A percentile compares a stretch with the other conserved stretches of the same genome.
Evolutionary conservation across 2,888 invertebrate genomes (phyloP).

Genomic region (Hermaeophaga mercurialis): DNA sequence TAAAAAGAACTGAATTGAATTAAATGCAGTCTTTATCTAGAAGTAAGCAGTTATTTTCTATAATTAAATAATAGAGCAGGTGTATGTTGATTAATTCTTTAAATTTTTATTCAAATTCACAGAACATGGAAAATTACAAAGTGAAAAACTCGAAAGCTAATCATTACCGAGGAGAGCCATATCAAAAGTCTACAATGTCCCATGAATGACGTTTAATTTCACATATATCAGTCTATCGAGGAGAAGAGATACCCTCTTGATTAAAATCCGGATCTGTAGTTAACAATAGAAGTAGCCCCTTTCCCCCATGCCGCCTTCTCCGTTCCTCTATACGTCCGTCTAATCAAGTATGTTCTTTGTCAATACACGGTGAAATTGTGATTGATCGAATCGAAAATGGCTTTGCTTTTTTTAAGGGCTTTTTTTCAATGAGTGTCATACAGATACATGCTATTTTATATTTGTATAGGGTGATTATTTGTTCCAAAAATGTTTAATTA

Average conservation of each 20-base stretch:
- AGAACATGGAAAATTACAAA: conserved; percentile 9
- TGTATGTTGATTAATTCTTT: no score
- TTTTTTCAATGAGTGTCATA: conserved; percentile 9
- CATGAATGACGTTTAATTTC: conserved; percentile 55
- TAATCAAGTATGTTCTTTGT: conserved; percentile 56
- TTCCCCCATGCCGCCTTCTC: conserved; percentile 42
- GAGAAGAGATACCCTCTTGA: conserved; percentile 54
- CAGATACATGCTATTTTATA: background rate
- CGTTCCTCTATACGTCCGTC: conserved; percentile 50
- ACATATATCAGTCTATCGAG: conserved; percentile 51
- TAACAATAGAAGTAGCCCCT: conserved; percentile 46
- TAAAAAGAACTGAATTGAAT: no score
- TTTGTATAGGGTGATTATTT: background rate
- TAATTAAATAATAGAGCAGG: no score
- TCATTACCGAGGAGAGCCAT: conserved; percentile 12
- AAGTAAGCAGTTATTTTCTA: no score
- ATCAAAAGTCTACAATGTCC: conserved; percentile 49
- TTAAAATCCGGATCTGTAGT: conserved; percentile 54
- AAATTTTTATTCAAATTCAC: no score
- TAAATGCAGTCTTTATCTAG: no score
- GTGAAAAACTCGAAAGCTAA: conserved; percentile 18
- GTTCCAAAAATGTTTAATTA: no score
- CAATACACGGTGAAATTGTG: conserved; percentile 54
- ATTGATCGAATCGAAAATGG: conserved; percentile 56
- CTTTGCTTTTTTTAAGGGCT: conserved; percentile 45